Evolutionary conservation across 2,113 vertebrate genomes (phyloP).

Genomic region (Calyptommatus sinebrachiatus): DNA sequence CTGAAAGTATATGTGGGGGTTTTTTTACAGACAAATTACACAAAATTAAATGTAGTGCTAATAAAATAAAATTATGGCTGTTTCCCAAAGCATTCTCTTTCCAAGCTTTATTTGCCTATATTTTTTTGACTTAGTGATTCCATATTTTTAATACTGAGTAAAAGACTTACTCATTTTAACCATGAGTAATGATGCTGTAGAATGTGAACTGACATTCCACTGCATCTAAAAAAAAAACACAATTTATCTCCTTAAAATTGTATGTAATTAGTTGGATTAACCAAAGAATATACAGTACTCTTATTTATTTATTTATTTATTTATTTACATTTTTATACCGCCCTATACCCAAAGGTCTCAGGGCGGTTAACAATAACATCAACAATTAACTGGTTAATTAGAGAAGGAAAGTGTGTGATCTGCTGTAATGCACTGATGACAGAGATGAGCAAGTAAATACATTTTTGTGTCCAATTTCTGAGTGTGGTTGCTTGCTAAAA

Average conservation of each 20-base stretch:
- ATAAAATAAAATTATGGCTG: neutral
- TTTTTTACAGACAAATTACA: neutral
- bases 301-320: no score
- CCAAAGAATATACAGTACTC: neutral
- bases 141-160: neutral
- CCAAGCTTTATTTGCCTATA: neutral
- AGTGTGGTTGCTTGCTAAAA: neutral
- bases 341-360: no score
- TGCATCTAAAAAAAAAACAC: neutral
- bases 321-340: no score
- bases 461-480: neutral
- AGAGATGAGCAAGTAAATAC: neutral
- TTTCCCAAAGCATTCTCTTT: neutral
- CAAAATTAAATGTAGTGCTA: neutral
- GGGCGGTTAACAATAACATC: no score
- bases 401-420: neutral
- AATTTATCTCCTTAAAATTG: neutral
- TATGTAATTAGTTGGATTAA: neutral
- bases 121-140: rapidly evolving
- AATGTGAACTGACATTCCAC: neutral
- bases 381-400: no score
- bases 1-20: neutral
- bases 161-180: slow-evolving; percentile 13
- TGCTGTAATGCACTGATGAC: neutral
- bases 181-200: slow-evolving; percentile 21